Base-by-base conservation (phyloP, 2,113 vertebrate genomes). In the Anarhynchus alexandrinus region DNA sequence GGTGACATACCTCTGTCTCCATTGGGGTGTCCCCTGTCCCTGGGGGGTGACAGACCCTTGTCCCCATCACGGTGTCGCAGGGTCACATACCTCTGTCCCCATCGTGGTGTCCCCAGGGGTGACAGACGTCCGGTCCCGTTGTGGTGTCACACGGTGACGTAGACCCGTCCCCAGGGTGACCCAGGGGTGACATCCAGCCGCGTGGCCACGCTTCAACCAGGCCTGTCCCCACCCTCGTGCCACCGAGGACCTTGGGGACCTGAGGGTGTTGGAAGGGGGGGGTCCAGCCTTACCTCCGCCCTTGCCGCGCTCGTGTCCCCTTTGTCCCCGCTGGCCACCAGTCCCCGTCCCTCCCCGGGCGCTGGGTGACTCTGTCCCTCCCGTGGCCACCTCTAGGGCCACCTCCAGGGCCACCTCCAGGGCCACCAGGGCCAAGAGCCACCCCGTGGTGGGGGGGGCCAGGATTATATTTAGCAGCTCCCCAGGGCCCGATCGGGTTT, bases 131-230 rank as follows among this genome's bases (percentile, higher is more conserved):
- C 9, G 7, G 21, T 45, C n/a, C 58, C 5, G 2, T 34, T 5
- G 1, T 6, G 1, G 3, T n/a, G 30, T 13, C 32, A 10, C 59
- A 15, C 3, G 45, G 36, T 34, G 36, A 34, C 10, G 0, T 15
- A 34, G 38, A 34, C 49, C 64, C 5, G 3, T 21, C 42, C n/a
- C 15, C 9, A 8, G 51, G 51, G 62, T 36, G 62, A 43, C 61
- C 21, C 79, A 12, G 16, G 18, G 66, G 67, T 71, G 55, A 61
- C 81, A 27, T 7, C 40, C 26, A 32, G 10, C 58, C 4, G 0
- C 4, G 3, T 36, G 15, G 82, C 69, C 12, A 4, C 9, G 0
- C 25, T 40, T n/a, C 0, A 1, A 25, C 29, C 19, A 29, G 30
- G 36, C 13, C 40, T 45, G 49, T 74, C 59, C 51, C 51, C 51